phyloP scores from a whole-genome alignment of 2,113 vertebrate species.

The Capricornis sumatraensis region DNA sequence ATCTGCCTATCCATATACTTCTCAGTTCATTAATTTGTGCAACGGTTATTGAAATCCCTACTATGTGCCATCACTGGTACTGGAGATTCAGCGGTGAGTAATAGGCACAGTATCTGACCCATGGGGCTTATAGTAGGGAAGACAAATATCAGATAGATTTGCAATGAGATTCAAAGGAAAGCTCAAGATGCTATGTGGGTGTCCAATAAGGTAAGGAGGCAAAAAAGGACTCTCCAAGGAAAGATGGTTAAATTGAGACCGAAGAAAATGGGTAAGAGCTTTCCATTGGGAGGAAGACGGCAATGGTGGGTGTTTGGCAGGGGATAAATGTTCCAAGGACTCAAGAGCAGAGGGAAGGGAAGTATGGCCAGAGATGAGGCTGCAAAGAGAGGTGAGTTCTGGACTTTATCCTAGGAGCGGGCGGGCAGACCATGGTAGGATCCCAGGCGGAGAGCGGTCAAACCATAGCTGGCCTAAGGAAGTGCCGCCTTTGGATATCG shows the following conservation, averaged over 20 bases:
- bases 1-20: neutral
- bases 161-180: neutral
- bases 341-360: neutral
- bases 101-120: neutral
- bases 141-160: neutral
- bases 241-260: neutral
- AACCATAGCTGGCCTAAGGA: neutral
- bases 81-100: neutral
- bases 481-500: neutral
- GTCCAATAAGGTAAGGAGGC: neutral
- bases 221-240: neutral
- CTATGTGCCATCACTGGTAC: neutral
- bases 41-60: neutral
- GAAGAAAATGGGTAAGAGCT: neutral
- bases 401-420: neutral
- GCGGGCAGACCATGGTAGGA: neutral
- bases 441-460: neutral
- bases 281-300: neutral
- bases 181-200: neutral
- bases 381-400: rapidly evolving
- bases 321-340: neutral
- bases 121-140: neutral
- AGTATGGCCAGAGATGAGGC: neutral
- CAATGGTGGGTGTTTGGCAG: rapidly evolving
- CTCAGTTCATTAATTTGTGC: neutral